phyloP scores from a whole-genome alignment of 1,140 invertebrate genomes.

The Euura saliciscinereae region DNA sequence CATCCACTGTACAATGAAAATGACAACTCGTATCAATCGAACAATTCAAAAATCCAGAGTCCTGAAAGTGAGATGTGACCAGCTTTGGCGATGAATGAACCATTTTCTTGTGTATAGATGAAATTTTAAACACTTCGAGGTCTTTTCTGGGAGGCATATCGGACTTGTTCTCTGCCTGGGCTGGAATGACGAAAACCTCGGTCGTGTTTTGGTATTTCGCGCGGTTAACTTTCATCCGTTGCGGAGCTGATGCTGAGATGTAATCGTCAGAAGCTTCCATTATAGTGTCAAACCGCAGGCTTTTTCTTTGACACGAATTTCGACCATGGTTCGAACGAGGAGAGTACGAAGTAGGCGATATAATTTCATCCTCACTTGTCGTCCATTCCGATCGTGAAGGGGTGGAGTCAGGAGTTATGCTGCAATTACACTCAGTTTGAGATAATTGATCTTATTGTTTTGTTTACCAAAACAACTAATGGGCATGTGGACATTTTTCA shows the following conservation, averaged over 20 bases:
- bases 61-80: background rate
- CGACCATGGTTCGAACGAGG: background rate
- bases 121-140: background rate
- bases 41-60: constrained; percentile 2
- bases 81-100: background rate
- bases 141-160: background rate
- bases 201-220: no score
- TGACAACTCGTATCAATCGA: background rate
- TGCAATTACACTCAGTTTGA: background rate
- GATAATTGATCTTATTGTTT: constrained; percentile 6
- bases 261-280: background rate
- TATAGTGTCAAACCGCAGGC: background rate
- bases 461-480: background rate
- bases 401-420: background rate
- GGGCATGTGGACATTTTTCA: background rate
- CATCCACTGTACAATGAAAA: no score
- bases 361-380: background rate
- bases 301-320: background rate
- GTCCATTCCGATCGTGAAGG: background rate
- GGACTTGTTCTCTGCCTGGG: no score
- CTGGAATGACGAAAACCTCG: no score
- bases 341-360: background rate
- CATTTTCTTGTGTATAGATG: background rate
- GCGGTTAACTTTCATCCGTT: no score
- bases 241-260: no score